Percentiles rank a stretch among this genome's conserved stretches.
Evolutionary conservation across 2,888 invertebrate species (phyloP).

Genomic region (Lacanobia oleracea): DNA sequence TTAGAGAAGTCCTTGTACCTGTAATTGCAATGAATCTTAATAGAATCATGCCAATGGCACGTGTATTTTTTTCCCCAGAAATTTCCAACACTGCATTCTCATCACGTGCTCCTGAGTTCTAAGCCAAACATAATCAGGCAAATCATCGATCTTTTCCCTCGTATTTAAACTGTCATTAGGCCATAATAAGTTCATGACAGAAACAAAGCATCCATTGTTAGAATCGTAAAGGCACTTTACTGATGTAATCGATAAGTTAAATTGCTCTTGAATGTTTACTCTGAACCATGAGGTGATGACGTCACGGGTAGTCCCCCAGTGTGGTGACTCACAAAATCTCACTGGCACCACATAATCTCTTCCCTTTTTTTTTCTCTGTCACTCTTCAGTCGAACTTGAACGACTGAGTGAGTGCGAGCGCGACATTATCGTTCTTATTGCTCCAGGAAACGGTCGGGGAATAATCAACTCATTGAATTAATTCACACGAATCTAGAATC

Average conservation of each 20-base stretch:
- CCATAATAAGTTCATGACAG: conserved; percentile 46
- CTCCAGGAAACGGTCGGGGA: conserved; percentile 69
- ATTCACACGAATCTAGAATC: conserved; percentile 70
- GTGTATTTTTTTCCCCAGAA: conserved; percentile 11
- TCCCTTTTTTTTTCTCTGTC: conserved; percentile 44
- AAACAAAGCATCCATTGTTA: conserved; percentile 66
- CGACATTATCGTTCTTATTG: conserved; percentile 63
- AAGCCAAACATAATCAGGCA: conserved; percentile 21
- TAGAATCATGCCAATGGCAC: conserved; percentile 16
- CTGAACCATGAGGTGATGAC: conserved; percentile 66
- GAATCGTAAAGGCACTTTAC: conserved; percentile 59
- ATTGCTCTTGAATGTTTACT: conserved; percentile 70
- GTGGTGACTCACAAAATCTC: conserved; percentile 75
- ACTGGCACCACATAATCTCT: conserved; percentile 63
- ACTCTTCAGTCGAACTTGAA: conserved; percentile 14
- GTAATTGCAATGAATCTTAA: conserved; percentile 36
- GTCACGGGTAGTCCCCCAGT: conserved; percentile 75
- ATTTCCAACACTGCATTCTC: background rate
- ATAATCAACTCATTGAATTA: conserved; percentile 77
- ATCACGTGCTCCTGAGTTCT: conserved; percentile 12
- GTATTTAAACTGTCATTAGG: conserved; percentile 49
- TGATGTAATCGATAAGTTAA: conserved; percentile 70
- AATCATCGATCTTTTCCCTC: conserved; percentile 35
- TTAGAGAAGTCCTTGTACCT: conserved; percentile 16
- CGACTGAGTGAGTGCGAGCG: conserved; percentile 49